phyloP scores from a whole-genome alignment of 1,140 invertebrate species.

The Hyles vespertilio region DNA sequence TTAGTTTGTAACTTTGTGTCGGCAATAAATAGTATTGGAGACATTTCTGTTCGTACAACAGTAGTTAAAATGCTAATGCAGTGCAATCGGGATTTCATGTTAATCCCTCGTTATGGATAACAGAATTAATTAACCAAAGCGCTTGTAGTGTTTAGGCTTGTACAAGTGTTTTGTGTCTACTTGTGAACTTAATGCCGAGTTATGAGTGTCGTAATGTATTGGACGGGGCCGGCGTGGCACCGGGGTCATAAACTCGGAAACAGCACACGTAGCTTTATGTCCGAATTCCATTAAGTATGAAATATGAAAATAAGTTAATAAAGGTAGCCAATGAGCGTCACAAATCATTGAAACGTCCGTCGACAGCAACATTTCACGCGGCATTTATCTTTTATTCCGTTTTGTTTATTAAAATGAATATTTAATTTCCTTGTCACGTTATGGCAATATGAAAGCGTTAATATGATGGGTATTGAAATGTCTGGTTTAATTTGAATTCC shows the following conservation, averaged over 20 bases:
- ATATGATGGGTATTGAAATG: slow-evolving; percentile 6
- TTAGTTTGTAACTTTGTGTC: not conserved
- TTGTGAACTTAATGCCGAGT: too few species aligned
- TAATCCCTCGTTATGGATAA: too few species aligned
- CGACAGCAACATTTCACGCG: slow-evolving; percentile 41
- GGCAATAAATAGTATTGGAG: too few species aligned
- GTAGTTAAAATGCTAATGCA: too few species aligned
- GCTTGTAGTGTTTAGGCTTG: too few species aligned
- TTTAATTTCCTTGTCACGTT: slow-evolving; percentile 51
- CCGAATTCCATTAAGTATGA: slow-evolving; percentile 24
- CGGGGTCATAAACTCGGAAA: not conserved
- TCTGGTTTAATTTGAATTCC: too few species aligned
- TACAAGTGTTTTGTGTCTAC: too few species aligned
- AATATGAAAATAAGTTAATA: slow-evolving; percentile 41
- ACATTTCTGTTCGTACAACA: too few species aligned
- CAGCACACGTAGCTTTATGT: slow-evolving; percentile 12
- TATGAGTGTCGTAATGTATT: too few species aligned
- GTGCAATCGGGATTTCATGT: too few species aligned
- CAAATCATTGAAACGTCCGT: slow-evolving; percentile 51
- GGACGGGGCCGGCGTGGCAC: too few species aligned
- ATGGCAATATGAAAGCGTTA: slow-evolving; percentile 15
- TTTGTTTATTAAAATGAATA: slow-evolving; percentile 62
- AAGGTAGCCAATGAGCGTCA: slow-evolving; percentile 37
- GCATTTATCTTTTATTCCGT: slow-evolving; percentile 45
- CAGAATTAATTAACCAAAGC: too few species aligned